phyloP scores from a whole-genome alignment of 1,140 invertebrate species.

The Matsumurasca onukii region DNA sequence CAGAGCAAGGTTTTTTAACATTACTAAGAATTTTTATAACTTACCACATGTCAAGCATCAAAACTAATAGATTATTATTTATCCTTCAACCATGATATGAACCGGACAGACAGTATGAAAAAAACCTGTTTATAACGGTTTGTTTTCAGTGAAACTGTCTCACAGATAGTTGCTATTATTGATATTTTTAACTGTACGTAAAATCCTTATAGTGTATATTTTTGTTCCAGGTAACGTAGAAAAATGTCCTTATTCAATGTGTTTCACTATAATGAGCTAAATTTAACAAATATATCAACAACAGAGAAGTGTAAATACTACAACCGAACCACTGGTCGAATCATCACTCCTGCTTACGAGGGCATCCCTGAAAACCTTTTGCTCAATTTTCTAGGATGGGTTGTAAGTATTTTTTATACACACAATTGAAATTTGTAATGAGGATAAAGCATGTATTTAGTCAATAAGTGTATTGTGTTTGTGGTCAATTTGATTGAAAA shows the following conservation, averaged over 20 bases:
- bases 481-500: background rate
- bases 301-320: slow-evolving; percentile 39
- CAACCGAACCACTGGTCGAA: slow-evolving; percentile 36
- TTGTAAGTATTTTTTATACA: slow-evolving; percentile 52
- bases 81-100: no score
- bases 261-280: slow-evolving; percentile 9
- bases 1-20: no score
- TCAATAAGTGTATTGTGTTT: background rate
- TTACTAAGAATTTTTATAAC: no score
- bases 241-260: slow-evolving; percentile 1
- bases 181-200: no score
- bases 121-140: no score
- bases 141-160: no score
- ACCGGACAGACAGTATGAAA: no score
- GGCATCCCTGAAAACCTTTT: slow-evolving; percentile 88
- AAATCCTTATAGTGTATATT: no score
- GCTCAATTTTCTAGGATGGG: slow-evolving; percentile 78
- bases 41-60: no score
- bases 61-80: no score
- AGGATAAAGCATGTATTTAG: slow-evolving; percentile 10
- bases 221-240: no score
- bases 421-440: background rate
- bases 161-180: no score
- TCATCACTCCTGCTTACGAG: slow-evolving; percentile 41
- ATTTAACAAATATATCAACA: slow-evolving; percentile 2